Evolutionary conservation across 2,888 invertebrate species (phyloP), one percentile per base, ranked within the genome.

Genomic region (Acronicta psi): DNA sequence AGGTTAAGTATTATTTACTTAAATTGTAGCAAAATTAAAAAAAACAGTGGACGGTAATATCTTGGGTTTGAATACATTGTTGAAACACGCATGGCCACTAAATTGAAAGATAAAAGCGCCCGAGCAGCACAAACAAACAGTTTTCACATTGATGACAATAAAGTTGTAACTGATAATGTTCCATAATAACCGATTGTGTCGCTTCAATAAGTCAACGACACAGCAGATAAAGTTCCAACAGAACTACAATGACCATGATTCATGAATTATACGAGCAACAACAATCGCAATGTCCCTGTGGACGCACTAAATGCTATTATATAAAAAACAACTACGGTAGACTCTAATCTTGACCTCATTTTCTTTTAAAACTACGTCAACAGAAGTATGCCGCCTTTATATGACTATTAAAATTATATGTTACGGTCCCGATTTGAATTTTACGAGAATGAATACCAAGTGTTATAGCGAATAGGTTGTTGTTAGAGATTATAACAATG

Each of bases 261-360:
- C 38, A 65, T 53, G 41, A 62, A 64, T 57, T 52, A 50, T 41
- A 60, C 38, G 45, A 66, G 7, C 9, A 25, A 25, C 8, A 25
- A 44, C 36, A 47, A 62, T 61, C 45, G 53, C 55, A 55, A 59
- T 40, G 55, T 31, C 47, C 20, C 43, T 66, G 62, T 58, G 34
- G 37, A 62, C 66, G 57, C 76, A 63, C 64, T 71, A 67, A 65
- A 69, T 59, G 69, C 80, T 81, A 77, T 69, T 71, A 88, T 84
- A 85, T 83, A 88, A 80, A 79, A 79, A 79, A 47, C 37, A 43
- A 51, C 50, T 46, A 23, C 68, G 71, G 73, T 72, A 71, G 64
- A 80, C 77, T 76, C 78, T 81, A 84, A 80, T 85, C 89, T 89
- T 90, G 90, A 88, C 90, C 91, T 77, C 80, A 84, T 87, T 91